Base-by-base conservation (phyloP, 2,113 vertebrate species). In the Istiophorus platypterus region DNA sequence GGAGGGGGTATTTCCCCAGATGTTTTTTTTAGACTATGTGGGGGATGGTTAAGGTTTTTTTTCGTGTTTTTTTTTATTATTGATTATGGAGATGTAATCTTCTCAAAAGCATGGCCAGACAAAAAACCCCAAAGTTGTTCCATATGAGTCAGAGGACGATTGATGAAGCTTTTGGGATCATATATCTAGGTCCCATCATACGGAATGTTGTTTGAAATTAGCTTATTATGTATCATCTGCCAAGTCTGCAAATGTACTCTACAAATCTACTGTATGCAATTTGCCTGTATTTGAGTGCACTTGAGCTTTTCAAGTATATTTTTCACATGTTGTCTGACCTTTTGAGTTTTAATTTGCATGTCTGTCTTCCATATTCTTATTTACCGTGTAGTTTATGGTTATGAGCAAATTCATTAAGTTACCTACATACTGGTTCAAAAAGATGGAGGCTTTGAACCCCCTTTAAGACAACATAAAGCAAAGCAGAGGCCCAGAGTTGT, bases 21-120 rank as follows among this genome's bases (percentile, higher is more conserved):
- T 89, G 74, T 61, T 42, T 79, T 61, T 56, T 68, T 39, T 29
- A 41, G 37, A 80, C 54, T 34, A 64, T 45, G 71, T 54, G 72
- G 68, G 88, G 71, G 82, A 72, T 85, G 76, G 62, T 80, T 58
- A 77, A 49, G 78, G 78, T 78, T 87, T 26, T 70, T 85, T 87
- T 85, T n/a, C n/a, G n/a, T n/a, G n/a, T n/a, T n/a, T n/a, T n/a
- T n/a, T n/a, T n/a, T n/a, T n/a, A n/a, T n/a, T 90, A 94, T 94
- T 92, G 91, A 94, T 94, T 92, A 94, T 92, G 90, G 86, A 91
- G 91, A 94, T 95, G 88, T 87, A 93, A 95, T 93, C 89, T 92
- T 85, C 87, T 86, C 68, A 90, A 95, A 92, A 94, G 94, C 92
- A 80, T 63, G 67, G 73, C 73, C 73, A 83, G 70, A 79, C 74